Conservation (phyloP, 2,113 vertebrate genomes). For the Corvus moneduloides region DNA sequence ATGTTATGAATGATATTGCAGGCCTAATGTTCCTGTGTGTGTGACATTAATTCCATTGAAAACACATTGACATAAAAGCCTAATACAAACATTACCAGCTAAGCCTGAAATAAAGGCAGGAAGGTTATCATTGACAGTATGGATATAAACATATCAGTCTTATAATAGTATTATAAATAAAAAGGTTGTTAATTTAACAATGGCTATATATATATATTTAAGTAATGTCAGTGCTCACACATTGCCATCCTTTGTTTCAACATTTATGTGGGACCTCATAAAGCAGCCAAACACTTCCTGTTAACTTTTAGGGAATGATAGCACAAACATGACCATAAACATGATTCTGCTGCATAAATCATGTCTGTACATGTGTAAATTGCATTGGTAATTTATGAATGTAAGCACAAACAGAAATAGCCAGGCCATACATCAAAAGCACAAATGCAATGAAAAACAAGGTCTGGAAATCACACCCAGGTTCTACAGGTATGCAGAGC, state of each 20-base stretch:
- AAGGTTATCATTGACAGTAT: conserved; percentile 55
- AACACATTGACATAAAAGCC: conserved; percentile 44
- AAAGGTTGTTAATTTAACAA: conserved; percentile 67
- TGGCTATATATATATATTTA: conserved; percentile 54
- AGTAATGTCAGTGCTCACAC: conserved; percentile 48
- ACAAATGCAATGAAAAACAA: not conserved
- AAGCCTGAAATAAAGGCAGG: conserved; percentile 52
- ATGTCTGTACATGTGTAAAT: conserved; percentile 7
- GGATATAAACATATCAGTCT: conserved; percentile 70
- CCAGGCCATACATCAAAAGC: not conserved
- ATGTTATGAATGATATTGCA: not conserved
- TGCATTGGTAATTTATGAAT: conserved; percentile 7
- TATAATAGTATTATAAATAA: conserved; percentile 72
- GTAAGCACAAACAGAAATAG: conserved; percentile 45
- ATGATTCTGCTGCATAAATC: conserved; percentile 21
- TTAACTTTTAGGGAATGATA: conserved; percentile 42
- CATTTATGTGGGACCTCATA: conserved; percentile 57
- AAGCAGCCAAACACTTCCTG: conserved; percentile 54
- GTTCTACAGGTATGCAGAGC: not conserved
- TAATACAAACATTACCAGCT: conserved; percentile 28
- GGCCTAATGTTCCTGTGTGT: not conserved
- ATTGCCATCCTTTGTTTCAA: conserved; percentile 59
- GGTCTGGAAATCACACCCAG: not conserved
- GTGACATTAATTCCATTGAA: not conserved
- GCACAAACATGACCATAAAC: conserved; percentile 22